Conservation (phyloP, 2,113 vertebrate genomes). For the Arizona elegans region DNA sequence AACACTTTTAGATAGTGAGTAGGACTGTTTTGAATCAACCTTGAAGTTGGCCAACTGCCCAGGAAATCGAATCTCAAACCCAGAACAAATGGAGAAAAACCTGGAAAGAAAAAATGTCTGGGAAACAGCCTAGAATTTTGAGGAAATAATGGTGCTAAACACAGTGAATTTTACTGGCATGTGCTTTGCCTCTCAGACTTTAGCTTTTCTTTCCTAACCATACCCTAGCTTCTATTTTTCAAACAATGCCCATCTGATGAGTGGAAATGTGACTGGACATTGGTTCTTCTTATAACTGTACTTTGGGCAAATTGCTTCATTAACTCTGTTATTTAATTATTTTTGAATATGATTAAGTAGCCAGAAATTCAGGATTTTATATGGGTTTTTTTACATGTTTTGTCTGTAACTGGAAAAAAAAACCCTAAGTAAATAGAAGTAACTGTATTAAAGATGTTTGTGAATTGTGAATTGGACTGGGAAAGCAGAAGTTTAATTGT, state of each 20-base stretch:
- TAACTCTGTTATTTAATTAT: background rate
- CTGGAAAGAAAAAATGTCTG: background rate
- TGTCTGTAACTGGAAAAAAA: background rate
- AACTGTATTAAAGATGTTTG: background rate
- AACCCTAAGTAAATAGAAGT: background rate
- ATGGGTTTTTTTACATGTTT: background rate
- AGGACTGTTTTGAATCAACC: background rate
- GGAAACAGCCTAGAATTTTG: background rate
- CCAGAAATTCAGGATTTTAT: background rate
- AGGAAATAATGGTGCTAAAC: background rate
- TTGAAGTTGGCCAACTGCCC: background rate
- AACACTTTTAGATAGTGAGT: background rate
- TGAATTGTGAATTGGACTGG: background rate
- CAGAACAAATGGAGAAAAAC: background rate
- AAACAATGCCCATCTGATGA: background rate
- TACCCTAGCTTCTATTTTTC: background rate
- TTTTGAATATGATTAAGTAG: background rate
- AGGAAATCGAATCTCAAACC: background rate
- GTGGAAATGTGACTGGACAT: background rate
- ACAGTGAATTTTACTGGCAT: background rate
- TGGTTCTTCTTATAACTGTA: background rate
- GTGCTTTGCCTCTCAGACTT: background rate
- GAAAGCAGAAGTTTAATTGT: too few species aligned
- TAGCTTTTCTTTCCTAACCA: background rate
- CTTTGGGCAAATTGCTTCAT: background rate